Evolutionary conservation across 2,113 vertebrate species (phyloP).

Genomic region (Stictonetta naevosa): DNA sequence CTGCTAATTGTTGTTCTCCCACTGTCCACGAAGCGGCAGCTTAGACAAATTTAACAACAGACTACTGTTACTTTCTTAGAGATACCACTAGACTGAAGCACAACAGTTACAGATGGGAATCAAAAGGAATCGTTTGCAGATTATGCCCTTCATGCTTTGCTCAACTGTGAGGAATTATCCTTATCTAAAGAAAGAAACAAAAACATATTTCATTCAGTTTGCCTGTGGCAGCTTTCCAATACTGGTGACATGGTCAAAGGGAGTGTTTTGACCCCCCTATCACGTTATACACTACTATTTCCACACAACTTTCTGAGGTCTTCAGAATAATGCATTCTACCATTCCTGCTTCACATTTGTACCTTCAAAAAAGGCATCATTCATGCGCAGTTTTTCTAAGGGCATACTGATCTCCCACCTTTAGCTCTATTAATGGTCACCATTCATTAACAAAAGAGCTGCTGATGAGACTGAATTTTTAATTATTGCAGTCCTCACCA

Average conservation of each 20-base stretch:
- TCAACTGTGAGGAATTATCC: background rate
- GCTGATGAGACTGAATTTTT: background rate
- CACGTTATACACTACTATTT: background rate
- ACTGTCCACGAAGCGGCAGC: slow-evolving; percentile 33
- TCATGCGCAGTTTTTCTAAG: background rate
- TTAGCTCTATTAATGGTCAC: background rate
- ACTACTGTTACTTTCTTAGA: background rate
- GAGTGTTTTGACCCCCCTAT: background rate
- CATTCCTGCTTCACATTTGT: background rate
- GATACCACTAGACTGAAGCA: background rate
- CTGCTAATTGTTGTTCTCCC: background rate
- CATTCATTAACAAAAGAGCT: background rate
- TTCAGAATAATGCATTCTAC: background rate
- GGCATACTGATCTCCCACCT: background rate
- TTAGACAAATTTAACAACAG: background rate
- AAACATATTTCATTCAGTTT: background rate
- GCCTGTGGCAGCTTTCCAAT: background rate
- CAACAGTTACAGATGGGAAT: background rate
- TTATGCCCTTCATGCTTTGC: background rate
- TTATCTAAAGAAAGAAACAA: background rate
- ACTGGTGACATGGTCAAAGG: background rate
- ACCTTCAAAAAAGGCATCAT: background rate
- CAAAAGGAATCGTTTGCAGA: background rate
- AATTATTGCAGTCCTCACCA: background rate
- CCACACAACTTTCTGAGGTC: background rate